Conservation (phyloP, 2,113 vertebrate genomes). For the Poeciliopsis turrubarensis region DNA sequence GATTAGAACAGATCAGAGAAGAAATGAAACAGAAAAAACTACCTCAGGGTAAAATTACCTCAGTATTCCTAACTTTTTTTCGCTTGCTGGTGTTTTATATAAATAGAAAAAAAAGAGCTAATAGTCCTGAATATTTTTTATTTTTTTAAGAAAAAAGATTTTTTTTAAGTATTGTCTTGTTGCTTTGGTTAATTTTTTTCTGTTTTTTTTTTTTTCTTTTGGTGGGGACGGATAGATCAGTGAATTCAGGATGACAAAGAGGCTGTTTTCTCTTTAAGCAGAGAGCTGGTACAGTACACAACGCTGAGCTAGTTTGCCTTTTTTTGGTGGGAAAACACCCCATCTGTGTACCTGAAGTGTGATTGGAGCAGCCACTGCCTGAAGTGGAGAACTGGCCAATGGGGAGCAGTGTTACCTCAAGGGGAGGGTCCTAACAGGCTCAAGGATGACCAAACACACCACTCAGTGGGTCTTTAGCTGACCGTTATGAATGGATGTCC, state of each 20-base stretch:
- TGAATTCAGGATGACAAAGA: conserved; percentile 78
- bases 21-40: conserved; percentile 82
- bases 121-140: conserved; percentile 98
- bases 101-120: conserved; percentile 82
- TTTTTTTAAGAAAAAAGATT: conserved; percentile 91
- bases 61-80: conserved; percentile 86
- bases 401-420: conserved; percentile 59
- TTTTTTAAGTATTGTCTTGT: conserved; percentile 79
- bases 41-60: conserved; percentile 97
- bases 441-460: conserved; percentile 5
- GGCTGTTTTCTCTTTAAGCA: conserved; percentile 18
- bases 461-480: not conserved
- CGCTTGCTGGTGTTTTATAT: conserved; percentile 85
- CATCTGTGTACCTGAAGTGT: conserved; percentile 63
- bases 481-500: not conserved
- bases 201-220: conserved; percentile 35
- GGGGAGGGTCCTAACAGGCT: conserved; percentile 39
- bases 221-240: conserved; percentile 69
- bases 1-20: conserved; percentile 82
- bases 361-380: conserved; percentile 54
- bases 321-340: conserved; percentile 40
- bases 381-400: conserved; percentile 60
- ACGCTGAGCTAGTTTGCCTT: conserved; percentile 50
- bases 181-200: conserved; percentile 78
- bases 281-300: conserved; percentile 30